Evolutionary conservation across 2,113 vertebrate genomes (phyloP), one percentile per base, ranked within the genome.

Genomic region (Tichodroma muraria): DNA sequence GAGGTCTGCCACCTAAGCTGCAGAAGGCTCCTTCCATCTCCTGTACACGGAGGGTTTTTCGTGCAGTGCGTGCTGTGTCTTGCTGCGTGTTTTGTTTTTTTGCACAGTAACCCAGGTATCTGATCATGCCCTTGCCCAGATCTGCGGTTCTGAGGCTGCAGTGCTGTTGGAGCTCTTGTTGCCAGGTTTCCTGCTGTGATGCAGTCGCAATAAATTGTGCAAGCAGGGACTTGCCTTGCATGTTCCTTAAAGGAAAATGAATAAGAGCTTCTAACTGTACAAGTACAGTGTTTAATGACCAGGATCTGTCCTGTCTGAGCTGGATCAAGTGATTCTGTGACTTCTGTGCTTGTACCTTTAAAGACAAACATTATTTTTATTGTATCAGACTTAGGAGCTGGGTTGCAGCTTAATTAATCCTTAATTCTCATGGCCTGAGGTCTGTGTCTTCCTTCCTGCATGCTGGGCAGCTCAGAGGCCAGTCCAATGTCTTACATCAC

Each of bases 81-180:
- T 96, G 84, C 79, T 79, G 14, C 79, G 87, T 89, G 69, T 83
- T 95, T 76, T 72, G 66, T 2, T n/a, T 94, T 95, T 63, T 80
- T 87, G 88, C 87, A 53, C 72, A 81, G 52, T 88, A 93, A 56
- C 77, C 22, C 59, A 49, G 60, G 47, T 40, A 84, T 93, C 90
- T 96, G 88, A 42, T 94, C 47, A 6, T 49, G 2, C 77, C 81
- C 82, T 71, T 85, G 56, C 85, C 81, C 75, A 10, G 65, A 47
- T 91, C 80, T 90, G 90, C 76, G 91, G 50, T 60, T 87, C 37
- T 87, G 52, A 85, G 76, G 38, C 76, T 90, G 85, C 75, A 42
- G 35, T 83, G 84, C 81, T 89, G 53, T 40, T 69, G 90, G 65
- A 81, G 87, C 75, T 76, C 66, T 65, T 24, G 85, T 81, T 96